A percentile compares a stretch with the other conserved stretches of the same genome.
Conservation (phyloP, 2,888 invertebrate species). For the Eugnorisma glareosa region DNA sequence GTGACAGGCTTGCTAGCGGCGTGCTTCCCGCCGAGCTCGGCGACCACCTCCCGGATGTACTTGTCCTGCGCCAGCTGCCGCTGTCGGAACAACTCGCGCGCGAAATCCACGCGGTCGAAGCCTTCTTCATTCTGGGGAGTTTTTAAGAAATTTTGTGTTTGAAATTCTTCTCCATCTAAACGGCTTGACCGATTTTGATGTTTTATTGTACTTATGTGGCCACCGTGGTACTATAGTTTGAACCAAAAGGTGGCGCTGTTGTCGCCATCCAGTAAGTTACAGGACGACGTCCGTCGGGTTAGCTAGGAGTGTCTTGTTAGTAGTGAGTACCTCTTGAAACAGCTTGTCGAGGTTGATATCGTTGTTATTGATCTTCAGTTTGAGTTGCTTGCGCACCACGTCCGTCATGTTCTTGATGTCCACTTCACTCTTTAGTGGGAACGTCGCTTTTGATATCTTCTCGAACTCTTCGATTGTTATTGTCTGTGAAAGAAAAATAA, state of each 20-base stretch:
- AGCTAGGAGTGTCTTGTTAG: not conserved
- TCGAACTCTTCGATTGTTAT: slow-evolving; percentile 86
- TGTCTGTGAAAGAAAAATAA: slow-evolving; percentile 73
- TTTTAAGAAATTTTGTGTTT: not conserved
- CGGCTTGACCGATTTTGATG: not conserved
- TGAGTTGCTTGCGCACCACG: slow-evolving; percentile 85
- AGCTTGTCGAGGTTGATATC: slow-evolving; percentile 86
- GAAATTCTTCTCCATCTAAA: not conserved
- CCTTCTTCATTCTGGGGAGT: slow-evolving; percentile 86
- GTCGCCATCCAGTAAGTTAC: not conserved
- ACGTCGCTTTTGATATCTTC: slow-evolving; percentile 81
- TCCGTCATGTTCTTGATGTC: slow-evolving; percentile 86
- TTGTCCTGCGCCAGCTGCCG: slow-evolving; percentile 85
- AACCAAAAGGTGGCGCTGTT: not conserved
- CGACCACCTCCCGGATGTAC: slow-evolving; percentile 86
- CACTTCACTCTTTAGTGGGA: slow-evolving; percentile 87
- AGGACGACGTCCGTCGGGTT: not conserved
- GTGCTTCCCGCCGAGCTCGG: slow-evolving; percentile 77
- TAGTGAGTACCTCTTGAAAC: slow-evolving; percentile 79
- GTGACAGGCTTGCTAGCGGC: slow-evolving; percentile 71
- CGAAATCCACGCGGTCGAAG: slow-evolving; percentile 85
- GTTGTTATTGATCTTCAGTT: slow-evolving; percentile 81
- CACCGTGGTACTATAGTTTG: not conserved
- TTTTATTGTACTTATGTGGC: not conserved
- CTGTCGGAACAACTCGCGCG: slow-evolving; percentile 85